Conservation (phyloP, 2,113 vertebrate species). For the Labeo catla region DNA sequence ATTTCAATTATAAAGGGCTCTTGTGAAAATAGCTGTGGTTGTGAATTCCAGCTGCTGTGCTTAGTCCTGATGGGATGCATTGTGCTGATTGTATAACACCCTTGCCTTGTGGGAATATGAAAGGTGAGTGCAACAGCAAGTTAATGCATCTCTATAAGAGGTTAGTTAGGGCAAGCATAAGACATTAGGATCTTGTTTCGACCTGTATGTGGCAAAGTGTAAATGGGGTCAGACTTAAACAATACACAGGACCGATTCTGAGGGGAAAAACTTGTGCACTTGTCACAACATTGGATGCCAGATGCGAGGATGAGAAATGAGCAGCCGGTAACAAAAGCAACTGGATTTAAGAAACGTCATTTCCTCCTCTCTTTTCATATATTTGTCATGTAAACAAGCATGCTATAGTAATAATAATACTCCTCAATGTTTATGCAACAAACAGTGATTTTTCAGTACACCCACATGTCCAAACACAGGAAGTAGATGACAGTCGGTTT, state of each 20-base stretch:
- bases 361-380: background rate
- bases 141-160: background rate
- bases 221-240: background rate
- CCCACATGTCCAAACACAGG: background rate
- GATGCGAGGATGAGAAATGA: background rate
- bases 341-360: background rate
- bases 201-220: background rate
- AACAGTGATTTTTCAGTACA: background rate
- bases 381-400: constrained; percentile 25
- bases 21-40: background rate
- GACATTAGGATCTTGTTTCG: background rate
- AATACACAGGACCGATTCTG: background rate
- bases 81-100: constrained; percentile 44
- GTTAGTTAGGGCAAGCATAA: background rate
- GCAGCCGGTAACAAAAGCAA: background rate
- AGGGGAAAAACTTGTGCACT: background rate
- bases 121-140: background rate
- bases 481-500: constrained; percentile 8
- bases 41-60: constrained; percentile 15
- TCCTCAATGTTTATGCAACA: constrained; percentile 24
- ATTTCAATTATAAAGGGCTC: background rate
- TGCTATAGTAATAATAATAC: constrained; percentile 5
- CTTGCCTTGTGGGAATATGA: constrained; percentile 17
- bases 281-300: background rate
- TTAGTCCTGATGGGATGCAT: constrained; percentile 11